Base-by-base conservation (phyloP, 2,113 vertebrate genomes). In the Dendropsophus ebraccatus region DNA sequence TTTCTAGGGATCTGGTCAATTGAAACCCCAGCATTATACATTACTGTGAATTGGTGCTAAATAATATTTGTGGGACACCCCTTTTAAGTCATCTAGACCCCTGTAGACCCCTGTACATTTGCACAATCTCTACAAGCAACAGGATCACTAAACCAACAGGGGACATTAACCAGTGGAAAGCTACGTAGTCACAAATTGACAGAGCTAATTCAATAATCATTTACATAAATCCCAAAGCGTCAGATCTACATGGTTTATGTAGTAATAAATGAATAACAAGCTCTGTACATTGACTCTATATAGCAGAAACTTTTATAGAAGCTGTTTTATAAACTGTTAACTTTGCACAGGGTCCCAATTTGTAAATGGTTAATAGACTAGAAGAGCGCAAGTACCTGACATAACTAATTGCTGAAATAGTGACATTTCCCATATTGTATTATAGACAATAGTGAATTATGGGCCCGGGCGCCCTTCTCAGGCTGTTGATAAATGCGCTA, bases 391-490 rank as follows among this genome's bases (percentile, higher is more conserved):
- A 95, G 92, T 93, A 95, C 94, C 93, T 95, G 94, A 94, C 95
- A 94, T 94, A 94, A 95, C 96, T 96, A 97, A 97, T 97, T 96
- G 92, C 94, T 91, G 91, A 89, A 91, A 92, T 93, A 94, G 93
- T 97, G 96, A 96, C 96, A 96, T 96, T 95, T 97, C 94, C 95
- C 93, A 95, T 94, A 79, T 69, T 58, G 76, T 47, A 93, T 96
- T 96, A 96, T 96, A 95, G 96, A 96, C 95, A 96, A 94, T 95
- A 88, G 92, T 97, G 96, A 97, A 95, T 97, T 97, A 97, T 97
- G 95, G 95, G 95, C 93, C 92, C 94, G 93, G 92, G 93, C 94
- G 93, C 89, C 90, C 90, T 92, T 90, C 92, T 93, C 92, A 88
- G 92, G 92, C 94, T 92, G 92, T 96, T 95, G 94, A 96, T 96